Conservation (phyloP, 1,140 invertebrate species). For the Archivesica marissinica region DNA sequence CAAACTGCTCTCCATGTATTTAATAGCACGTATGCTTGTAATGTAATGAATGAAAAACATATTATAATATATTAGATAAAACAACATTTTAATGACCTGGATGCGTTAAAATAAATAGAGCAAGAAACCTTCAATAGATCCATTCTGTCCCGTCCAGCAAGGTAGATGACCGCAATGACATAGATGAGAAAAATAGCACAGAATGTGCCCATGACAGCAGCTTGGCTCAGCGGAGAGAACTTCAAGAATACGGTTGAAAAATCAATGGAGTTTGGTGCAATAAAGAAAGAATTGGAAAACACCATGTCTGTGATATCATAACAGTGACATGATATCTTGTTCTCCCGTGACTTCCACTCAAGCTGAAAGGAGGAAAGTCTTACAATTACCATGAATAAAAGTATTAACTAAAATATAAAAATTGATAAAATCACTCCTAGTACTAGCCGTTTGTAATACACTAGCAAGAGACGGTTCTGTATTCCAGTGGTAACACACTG, state of each 20-base stretch:
- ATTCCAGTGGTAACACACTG: too few relatives aligned
- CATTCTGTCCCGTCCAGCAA: neutral
- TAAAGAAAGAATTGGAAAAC: slow-evolving; percentile 30
- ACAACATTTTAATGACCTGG: too few relatives aligned
- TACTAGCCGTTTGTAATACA: too few relatives aligned
- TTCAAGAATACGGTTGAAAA: slow-evolving; percentile 48
- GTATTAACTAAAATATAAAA: neutral
- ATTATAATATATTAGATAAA: too few relatives aligned
- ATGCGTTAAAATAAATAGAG: too few relatives aligned
- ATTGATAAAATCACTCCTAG: too few relatives aligned
- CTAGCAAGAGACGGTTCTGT: too few relatives aligned
- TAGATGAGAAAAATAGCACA: neutral
- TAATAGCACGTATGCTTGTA: too few relatives aligned
- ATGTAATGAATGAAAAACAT: too few relatives aligned
- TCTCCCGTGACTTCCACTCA: neutral
- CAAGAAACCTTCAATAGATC: slow-evolving; percentile 25
- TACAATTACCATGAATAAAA: neutral
- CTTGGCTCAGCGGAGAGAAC: slow-evolving; percentile 45
- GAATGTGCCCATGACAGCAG: neutral
- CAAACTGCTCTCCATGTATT: too few relatives aligned
- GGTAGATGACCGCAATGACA: neutral
- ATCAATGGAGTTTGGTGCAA: slow-evolving; percentile 48
- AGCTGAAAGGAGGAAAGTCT: neutral
- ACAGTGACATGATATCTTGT: slow-evolving; percentile 20
- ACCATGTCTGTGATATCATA: neutral